Conservation (phyloP, 2,888 invertebrate genomes). For the Tipula vernalis region DNA sequence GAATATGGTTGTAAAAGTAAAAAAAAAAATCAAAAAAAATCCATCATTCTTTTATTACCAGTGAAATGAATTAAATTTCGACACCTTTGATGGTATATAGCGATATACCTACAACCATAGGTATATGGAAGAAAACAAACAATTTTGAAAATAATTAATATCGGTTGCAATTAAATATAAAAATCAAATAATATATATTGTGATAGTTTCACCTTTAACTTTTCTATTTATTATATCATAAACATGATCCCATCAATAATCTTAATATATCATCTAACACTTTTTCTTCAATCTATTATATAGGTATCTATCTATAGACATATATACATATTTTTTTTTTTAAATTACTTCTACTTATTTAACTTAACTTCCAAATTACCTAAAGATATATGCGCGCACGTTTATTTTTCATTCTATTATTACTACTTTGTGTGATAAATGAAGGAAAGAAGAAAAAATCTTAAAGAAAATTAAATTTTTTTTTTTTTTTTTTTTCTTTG, state of each 20-base stretch:
- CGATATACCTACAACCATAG: too few species aligned
- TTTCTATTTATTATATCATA: neutral
- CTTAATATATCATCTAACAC: constrained; percentile 4
- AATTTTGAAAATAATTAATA: neutral
- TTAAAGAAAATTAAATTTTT: neutral
- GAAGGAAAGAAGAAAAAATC: neutral
- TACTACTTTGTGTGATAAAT: neutral
- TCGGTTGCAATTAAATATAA: neutral
- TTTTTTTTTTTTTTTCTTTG: neutral
- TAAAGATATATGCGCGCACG: constrained; percentile 4
- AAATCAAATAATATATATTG: neutral
- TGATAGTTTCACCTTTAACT: neutral
- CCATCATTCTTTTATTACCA: too few species aligned
- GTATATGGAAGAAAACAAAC: neutral
- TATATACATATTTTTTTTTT: neutral
- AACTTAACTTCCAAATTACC: constrained; percentile 4
- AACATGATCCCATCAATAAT: neutral
- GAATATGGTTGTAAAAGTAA: too few species aligned
- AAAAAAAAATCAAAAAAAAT: too few species aligned
- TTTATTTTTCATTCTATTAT: constrained; percentile 4
- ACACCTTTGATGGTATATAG: too few species aligned
- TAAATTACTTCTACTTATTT: neutral
- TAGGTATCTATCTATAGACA: too few species aligned
- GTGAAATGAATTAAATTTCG: too few species aligned
- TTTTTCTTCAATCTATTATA: neutral